Evolutionary conservation across 2,113 vertebrate genomes (phyloP), one percentile per base, ranked within the genome.

Genomic region (Aplodontia rufa): DNA sequence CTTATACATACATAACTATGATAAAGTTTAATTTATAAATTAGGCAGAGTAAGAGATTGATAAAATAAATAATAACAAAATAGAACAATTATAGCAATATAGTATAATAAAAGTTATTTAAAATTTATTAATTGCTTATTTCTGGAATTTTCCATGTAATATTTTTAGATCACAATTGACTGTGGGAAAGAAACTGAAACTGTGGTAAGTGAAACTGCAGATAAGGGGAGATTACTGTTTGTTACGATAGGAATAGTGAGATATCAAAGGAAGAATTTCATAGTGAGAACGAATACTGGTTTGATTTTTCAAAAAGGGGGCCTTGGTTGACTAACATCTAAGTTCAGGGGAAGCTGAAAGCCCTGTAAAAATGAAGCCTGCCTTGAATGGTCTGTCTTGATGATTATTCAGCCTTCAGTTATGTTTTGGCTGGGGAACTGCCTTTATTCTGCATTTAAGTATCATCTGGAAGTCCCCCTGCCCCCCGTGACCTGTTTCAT

Each of bases 191-290:
- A 64, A 64, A 55, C 53, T n/a, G n/a, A 58, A 87, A 49, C 11
- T 49, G 20, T 24, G n/a, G 22, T 45, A 60, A 87, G 51, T 49
- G 32, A 79, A 60, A 62, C 20, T 81, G 22, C 8, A 42, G 45
- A 72, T 60, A 58, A 49, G 32, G 14, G 30, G n/a, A n/a, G n/a
- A 10, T 8, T 40, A n/a, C 28, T 72, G 1, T 49, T 49, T 9
- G 74, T 76, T 3, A 16, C 32, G 69, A 88, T 6, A 71, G 11
- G 28, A 16, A 32, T 60, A 83, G 8, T 69, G 71, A 94, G 45
- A 87, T 42, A 78, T 60, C 32, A 69, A 94, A 92, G 13, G 58
- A 92, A 94, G n/a, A 78, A 47, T 58, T 91, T 90, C 35, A 16
- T 53, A 62, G 80, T n/a, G 82, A 96, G 81, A 87, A 49, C 22